phyloP scores from a whole-genome alignment of 2,888 invertebrate genomes.

The Lucinisca nassula region DNA sequence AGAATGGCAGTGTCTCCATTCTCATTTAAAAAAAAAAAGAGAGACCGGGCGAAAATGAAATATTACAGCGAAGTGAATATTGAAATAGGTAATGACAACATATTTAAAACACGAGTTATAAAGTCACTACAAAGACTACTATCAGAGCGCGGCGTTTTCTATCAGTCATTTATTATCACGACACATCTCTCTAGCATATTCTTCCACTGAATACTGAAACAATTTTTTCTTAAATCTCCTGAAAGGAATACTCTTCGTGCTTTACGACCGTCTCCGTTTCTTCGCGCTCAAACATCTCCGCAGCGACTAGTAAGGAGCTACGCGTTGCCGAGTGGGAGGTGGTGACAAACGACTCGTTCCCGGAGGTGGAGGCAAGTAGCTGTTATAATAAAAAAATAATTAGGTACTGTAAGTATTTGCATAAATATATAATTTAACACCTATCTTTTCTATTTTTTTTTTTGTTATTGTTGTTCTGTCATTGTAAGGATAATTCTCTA shows the following conservation, averaged over 20 bases:
- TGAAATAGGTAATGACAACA: no score
- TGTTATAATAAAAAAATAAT: slow-evolving; percentile 47
- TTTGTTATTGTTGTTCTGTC: no score
- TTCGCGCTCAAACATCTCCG: slow-evolving; percentile 56
- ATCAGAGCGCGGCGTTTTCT: background rate
- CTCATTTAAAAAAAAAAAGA: background rate
- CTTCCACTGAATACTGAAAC: background rate
- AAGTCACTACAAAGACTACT: background rate
- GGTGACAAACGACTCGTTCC: slow-evolving; percentile 75
- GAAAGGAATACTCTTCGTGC: slow-evolving; percentile 2
- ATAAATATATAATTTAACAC: no score
- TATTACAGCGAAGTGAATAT: background rate
- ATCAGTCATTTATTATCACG: background rate
- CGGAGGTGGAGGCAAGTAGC: slow-evolving; percentile 79
- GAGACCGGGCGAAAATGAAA: background rate
- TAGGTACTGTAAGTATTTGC: background rate
- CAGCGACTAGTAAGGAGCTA: slow-evolving; percentile 78
- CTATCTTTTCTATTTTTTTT: no score
- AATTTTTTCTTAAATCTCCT: background rate
- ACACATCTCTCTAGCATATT: background rate
- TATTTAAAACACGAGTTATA: background rate
- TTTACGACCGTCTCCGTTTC: slow-evolving; percentile 26
- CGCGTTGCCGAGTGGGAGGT: slow-evolving; percentile 77
- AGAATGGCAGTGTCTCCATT: background rate
- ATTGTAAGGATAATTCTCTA: no score